Evolutionary conservation across 2,797 vertebrate species (phyloP).

Genomic region (Scarus forsteni): DNA sequence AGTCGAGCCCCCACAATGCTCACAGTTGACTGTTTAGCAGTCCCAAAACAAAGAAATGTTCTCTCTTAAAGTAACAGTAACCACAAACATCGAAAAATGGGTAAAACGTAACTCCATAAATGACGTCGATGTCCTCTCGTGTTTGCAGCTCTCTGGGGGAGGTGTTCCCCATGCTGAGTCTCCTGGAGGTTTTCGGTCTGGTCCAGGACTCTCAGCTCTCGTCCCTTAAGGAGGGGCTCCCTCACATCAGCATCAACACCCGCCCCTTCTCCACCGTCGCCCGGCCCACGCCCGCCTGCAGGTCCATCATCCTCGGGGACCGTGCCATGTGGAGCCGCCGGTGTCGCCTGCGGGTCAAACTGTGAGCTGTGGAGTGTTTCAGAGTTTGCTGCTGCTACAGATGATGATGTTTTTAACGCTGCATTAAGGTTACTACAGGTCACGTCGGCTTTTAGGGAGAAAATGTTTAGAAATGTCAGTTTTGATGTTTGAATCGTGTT

Average conservation of each 20-base stretch:
- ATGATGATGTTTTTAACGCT: conserved; percentile 17
- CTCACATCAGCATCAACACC: conserved; percentile 88
- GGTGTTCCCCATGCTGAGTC: conserved; percentile 83
- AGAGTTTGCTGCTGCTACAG: conserved; percentile 43
- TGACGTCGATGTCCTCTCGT: too few relatives aligned
- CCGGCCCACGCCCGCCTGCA: conserved; percentile 83
- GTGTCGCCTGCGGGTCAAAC: conserved; percentile 83
- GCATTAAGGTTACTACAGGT: background rate
- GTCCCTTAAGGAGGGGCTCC: conserved; percentile 85
- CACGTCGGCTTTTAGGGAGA: conserved; percentile 8
- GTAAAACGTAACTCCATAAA: too few relatives aligned
- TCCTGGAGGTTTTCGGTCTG: conserved; percentile 92
- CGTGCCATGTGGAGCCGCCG: conserved; percentile 88
- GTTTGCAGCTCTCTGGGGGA: conserved; percentile 85
- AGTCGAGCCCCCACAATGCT: too few relatives aligned
- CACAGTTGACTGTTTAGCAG: too few relatives aligned
- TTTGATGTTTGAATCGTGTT: conserved; percentile 22
- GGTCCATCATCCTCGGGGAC: conserved; percentile 17
- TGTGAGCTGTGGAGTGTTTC: conserved; percentile 18
- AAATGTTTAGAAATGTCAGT: conserved; percentile 10
- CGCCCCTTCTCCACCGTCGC: conserved; percentile 88
- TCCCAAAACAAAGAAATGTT: too few relatives aligned
- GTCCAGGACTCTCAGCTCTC: conserved; percentile 86
- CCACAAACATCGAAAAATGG: too few relatives aligned
- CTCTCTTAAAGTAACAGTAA: too few relatives aligned